phyloP scores from a whole-genome alignment of 1,140 invertebrate genomes.

The Oscheius sp. region DNA sequence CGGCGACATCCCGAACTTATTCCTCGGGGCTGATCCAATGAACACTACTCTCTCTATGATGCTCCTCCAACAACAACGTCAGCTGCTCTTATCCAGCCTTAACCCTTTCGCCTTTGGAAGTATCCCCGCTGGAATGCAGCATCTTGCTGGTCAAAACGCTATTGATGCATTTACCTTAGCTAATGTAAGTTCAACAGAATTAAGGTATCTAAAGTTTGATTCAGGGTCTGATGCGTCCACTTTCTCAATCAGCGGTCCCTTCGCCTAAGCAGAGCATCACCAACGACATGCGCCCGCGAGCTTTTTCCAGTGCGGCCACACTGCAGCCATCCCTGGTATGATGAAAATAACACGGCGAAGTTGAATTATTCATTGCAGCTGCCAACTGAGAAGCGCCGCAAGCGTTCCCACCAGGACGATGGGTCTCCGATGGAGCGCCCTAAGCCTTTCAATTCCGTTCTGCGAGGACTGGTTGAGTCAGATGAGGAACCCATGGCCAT shows the following conservation, averaged over 20 bases:
- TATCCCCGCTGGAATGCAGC: not conserved
- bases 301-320: constrained; percentile 26
- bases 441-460: not conserved
- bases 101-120: not conserved
- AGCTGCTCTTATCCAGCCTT: not conserved
- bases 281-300: constrained; percentile 14
- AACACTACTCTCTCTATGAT: not conserved
- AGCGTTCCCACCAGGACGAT: not conserved
- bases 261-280: not conserved
- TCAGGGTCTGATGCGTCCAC: not conserved
- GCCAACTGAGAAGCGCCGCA: constrained; percentile 10
- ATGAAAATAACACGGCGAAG: not conserved
- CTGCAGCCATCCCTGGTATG: constrained; percentile 10
- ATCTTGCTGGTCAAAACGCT: not conserved
- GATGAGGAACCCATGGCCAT: constrained; percentile 5
- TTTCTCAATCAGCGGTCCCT: not conserved
- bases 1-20: not conserved
- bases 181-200: not conserved
- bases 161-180: not conserved
- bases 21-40: not conserved
- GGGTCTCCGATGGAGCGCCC: not conserved
- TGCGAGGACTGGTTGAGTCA: constrained; percentile 10
- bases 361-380: not conserved
- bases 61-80: not conserved
- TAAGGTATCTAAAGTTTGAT: not conserved